phyloP scores from a whole-genome alignment of 2,888 invertebrate species.

The Melanchra persicariae region DNA sequence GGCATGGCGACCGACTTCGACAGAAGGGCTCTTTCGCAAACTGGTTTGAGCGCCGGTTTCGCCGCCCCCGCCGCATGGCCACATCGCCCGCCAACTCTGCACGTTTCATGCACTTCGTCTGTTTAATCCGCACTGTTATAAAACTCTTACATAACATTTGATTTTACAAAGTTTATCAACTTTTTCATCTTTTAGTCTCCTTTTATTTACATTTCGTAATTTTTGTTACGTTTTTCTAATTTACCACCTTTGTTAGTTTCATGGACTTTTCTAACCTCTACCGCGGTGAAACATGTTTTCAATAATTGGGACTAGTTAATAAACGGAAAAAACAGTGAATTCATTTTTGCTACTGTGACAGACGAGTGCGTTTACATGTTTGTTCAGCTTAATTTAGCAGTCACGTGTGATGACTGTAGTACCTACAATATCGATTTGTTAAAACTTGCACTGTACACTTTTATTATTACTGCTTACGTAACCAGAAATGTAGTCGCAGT shows the following conservation, averaged over 20 bases:
- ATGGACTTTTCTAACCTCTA: not conserved
- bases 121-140: conserved; percentile 53
- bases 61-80: conserved; percentile 66
- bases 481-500: conserved; percentile 39
- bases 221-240: conserved; percentile 14
- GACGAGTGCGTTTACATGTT: conserved; percentile 48
- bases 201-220: conserved; percentile 19
- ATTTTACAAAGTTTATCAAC: conserved; percentile 30
- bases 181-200: conserved; percentile 32
- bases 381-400: conserved; percentile 51
- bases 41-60: conserved; percentile 79
- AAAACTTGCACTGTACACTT: conserved; percentile 52
- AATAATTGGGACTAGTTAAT: conserved; percentile 25
- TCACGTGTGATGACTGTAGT: conserved; percentile 44
- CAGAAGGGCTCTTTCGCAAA: conserved; percentile 84
- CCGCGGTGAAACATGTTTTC: not conserved
- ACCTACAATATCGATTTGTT: conserved; percentile 51
- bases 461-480: conserved; percentile 61
- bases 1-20: conserved; percentile 76
- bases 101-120: conserved; percentile 59
- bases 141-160: conserved; percentile 54
- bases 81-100: conserved; percentile 62
- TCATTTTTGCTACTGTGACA: conserved; percentile 43
- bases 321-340: conserved; percentile 27
- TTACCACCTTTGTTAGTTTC: conserved; percentile 18